Base-by-base conservation (phyloP, 1,140 invertebrate species). In the Rhopalosiphum padi region DNA sequence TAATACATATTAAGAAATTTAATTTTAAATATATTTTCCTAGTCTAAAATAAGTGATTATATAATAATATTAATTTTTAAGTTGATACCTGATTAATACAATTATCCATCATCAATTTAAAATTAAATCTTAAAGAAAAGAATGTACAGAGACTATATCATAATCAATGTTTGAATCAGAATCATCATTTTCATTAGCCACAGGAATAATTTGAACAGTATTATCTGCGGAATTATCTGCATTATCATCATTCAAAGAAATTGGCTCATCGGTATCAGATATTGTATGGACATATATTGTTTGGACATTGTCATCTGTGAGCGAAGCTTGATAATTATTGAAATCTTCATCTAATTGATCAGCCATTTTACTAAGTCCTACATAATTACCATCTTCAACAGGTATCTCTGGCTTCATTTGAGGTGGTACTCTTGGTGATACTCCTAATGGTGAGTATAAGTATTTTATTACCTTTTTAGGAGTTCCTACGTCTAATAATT, bases 261-360 rank as follows among this genome's bases (percentile, higher is more conserved):
- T 37, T 83, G n/a, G 7, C 3, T 85, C 83, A 77, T 77, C 60
- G 21, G 15, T 77, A 77, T 77, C 60, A 77, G 60, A 77, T n/a
- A 77, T n/a, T 77, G 60, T 77, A 77, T 77, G 60, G 30, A 77
- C 30, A 77, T 77, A 77, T 18, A 77, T 77, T 77, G 60, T 77
- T 77, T 77, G 60, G 4, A 77, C 37, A 41, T 43, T 43, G 9
- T 85, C 37, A 4, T 41, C 37, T 85, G 3, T 48, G 7, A 21
- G 6, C 6, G 86, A 88, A 48, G 18, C 18, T 6, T 51, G 6
- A 46, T 30, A 48, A 87, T 48, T 18, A n/a, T 48, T 48, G 7
- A n/a, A 88, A 48, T 88, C 46, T 48, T 88, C 86, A 88, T 88
- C 86, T 21, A 88, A 35, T 48, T 88, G 43, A n/a, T 48, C n/a